Evolutionary conservation across 2,113 vertebrate genomes (phyloP), one percentile per base, ranked within the genome.

Genomic region (Sturnus vulgaris): DNA sequence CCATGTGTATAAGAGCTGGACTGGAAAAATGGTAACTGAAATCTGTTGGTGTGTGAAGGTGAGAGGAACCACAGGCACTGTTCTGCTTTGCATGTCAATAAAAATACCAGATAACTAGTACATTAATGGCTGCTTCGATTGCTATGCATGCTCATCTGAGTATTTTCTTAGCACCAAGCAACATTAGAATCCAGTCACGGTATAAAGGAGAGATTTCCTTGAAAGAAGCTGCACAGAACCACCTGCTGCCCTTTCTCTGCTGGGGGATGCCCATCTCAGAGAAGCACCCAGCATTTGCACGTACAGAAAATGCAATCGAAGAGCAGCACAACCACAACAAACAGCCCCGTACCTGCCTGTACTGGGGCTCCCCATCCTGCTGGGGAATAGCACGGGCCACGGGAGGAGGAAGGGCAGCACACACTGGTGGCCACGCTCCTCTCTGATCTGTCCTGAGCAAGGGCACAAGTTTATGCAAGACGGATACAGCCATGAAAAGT

Each of bases 331-430:
- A 31, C 3, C 49, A n/a, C 20, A 56, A 16, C 27, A 39, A 50
- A 5, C 18, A 40, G 0, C 3, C 0, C 2, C 3, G 7, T 3
- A 17, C 7, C 25, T 47, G 33, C 23, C 61, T 19, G 30, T 2
- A 1, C 17, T 7, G 2, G 65, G 21, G 23, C 37, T 15, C 22
- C 59, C 11, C 25, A 52, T 27, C 40, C 55, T 71, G 2, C 78
- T 4, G n/a, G 9, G 33, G 35, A 47, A 12, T 52, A 44, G 40
- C 68, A 31, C 5, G 15, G 27, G 49, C 33, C 33, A 2, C 0
- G 7, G 25, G 50, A 49, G 17, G 23, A 50, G 9, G 9, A 64
- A 30, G 25, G 76, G 39, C 5, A 4, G 23, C n/a, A 8, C 12
- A 3, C n/a, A 35, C 33, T 11, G 49, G 25, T 10, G 49, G 30